Percentiles rank a stretch among this genome's conserved stretches.
These are phyloP conservation scores for Chrysomela aeneicollis DNA, from an alignment of 2,888 invertebrate genomes.

Conservation along the genomic window DNA sequence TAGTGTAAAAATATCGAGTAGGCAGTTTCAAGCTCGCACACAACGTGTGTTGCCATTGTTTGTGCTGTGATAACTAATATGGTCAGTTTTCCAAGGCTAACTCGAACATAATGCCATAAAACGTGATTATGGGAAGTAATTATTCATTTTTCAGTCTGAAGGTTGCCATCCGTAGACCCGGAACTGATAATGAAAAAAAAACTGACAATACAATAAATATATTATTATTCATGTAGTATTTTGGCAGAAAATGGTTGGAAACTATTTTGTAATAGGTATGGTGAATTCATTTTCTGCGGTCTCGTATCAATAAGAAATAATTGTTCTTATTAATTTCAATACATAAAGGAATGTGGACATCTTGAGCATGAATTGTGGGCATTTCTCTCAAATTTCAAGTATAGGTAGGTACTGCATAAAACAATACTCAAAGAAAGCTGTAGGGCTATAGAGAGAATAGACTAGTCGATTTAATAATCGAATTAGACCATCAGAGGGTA, in stretches of 20 bases:
- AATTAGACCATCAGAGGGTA: no score
- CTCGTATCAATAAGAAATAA: no score
- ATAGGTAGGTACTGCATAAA: no score
- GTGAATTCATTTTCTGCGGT: no score
- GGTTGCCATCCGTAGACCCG: conserved; percentile 51
- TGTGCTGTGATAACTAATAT: conserved; percentile 39
- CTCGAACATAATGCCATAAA: conserved; percentile 51
- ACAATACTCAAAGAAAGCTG: no score
- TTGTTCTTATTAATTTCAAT: no score
- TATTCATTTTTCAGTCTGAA: conserved; percentile 50
- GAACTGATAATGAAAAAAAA: conserved; percentile 38
- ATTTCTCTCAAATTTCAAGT: no score
- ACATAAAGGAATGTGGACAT: no score
- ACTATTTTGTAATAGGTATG: no score
- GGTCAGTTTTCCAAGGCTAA: conserved; percentile 51
- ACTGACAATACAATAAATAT: conserved; percentile 1
- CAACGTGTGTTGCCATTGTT: not conserved
- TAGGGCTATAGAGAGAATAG: no score
- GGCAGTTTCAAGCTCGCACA: not conserved
- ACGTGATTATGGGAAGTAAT: conserved; percentile 55
- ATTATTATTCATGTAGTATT: conserved; percentile 1
- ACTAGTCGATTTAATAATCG: no score
- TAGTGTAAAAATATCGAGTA: not conserved
- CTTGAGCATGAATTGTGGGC: no score
- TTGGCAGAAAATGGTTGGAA: not conserved